Evolutionary conservation across 2,113 vertebrate genomes (phyloP).

Genomic region (Ellobius talpinus): DNA sequence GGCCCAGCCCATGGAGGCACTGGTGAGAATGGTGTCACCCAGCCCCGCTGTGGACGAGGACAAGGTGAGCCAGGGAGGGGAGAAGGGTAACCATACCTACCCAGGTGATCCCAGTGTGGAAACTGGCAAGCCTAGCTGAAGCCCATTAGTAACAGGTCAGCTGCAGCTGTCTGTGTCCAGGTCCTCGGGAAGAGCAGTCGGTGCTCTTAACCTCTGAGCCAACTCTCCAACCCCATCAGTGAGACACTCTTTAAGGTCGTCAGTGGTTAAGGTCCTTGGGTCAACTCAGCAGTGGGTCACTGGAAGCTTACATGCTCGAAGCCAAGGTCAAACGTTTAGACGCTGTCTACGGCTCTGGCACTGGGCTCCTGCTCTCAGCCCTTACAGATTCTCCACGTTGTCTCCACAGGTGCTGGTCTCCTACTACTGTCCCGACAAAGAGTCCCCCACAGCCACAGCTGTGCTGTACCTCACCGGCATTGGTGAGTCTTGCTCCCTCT

Average conservation of each 20-base stretch:
- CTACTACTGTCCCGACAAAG: constrained; percentile 83
- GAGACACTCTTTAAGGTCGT: no score
- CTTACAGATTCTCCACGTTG: rapidly evolving
- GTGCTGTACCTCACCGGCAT: constrained; percentile 90
- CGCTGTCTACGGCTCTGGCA: rapidly evolving
- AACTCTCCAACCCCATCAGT: no score
- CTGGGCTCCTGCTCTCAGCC: rapidly evolving
- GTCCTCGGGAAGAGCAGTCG: no score
- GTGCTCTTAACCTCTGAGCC: no score
- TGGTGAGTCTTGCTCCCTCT: constrained; percentile 85
- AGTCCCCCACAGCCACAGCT: constrained; percentile 81
- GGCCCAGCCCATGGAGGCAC: rapidly evolving
- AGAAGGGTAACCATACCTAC: neutral
- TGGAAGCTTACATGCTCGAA: neutral
- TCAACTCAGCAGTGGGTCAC: rapidly evolving
- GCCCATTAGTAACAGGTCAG: neutral
- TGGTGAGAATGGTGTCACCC: constrained; percentile 58
- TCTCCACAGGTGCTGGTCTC: constrained; percentile 88
- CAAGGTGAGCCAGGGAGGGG: constrained; percentile 77
- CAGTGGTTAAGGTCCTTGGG: no score
- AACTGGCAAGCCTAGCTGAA: neutral
- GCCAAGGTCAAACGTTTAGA: rapidly evolving
- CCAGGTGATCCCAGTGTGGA: neutral
- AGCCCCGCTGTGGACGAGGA: constrained; percentile 46
- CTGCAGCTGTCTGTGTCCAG: neutral